phyloP scores from a whole-genome alignment of 2,888 invertebrate genomes.

The Trichacis sp. region DNA sequence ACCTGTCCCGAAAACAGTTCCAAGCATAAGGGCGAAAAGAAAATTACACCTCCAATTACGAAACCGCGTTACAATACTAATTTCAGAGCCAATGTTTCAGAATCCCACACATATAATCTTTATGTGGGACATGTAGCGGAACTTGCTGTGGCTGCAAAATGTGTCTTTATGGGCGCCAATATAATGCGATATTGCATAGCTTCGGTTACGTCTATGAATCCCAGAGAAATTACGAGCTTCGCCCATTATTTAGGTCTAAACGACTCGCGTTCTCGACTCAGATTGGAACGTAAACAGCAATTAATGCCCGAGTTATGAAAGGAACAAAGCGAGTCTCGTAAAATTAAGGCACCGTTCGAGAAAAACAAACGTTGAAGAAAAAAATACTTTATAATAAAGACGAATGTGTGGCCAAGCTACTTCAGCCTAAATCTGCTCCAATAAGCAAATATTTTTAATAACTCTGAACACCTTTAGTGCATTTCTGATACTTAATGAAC shows the following conservation, averaged over 20 bases:
- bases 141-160: constrained; percentile 48
- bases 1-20: too few relatives aligned
- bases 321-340: background rate
- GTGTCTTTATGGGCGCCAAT: constrained; percentile 15
- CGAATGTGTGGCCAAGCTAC: too few relatives aligned
- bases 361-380: too few relatives aligned
- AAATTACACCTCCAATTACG: too few relatives aligned
- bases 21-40: too few relatives aligned
- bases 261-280: background rate
- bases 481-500: too few relatives aligned
- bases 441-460: too few relatives aligned
- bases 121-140: constrained; percentile 65
- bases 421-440: too few relatives aligned
- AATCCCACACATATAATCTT: constrained; percentile 47
- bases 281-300: background rate
- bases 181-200: constrained; percentile 4
- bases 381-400: too few relatives aligned
- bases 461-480: too few relatives aligned
- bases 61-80: background rate
- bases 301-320: background rate
- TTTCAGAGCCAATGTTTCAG: constrained; percentile 42
- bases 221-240: background rate
- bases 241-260: background rate
- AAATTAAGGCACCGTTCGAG: background rate
- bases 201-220: constrained; percentile 1